Conservation (phyloP, 2,113 vertebrate species). For the Machaerirhynchus nigripectus region DNA sequence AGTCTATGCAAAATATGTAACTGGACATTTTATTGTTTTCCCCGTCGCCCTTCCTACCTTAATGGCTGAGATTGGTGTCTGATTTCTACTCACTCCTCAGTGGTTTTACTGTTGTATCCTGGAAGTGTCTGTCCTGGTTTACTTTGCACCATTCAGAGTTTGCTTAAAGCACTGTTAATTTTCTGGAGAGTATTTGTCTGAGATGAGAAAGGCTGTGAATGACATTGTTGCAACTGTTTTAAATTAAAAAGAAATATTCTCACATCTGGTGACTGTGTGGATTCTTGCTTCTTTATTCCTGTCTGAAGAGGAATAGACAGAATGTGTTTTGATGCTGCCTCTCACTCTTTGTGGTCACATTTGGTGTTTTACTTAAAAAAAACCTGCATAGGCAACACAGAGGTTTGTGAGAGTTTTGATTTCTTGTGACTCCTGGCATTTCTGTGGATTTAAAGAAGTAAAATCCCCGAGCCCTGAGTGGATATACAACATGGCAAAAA, state of each 20-base stretch:
- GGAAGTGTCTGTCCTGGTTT: constrained; percentile 55
- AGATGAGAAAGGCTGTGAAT: constrained; percentile 68
- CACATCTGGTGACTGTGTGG: constrained; percentile 44
- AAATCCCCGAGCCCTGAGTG: background rate
- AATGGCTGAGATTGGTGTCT: background rate
- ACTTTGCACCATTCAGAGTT: constrained; percentile 64
- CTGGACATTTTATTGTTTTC: background rate
- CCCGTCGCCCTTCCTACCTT: background rate
- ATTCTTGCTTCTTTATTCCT: constrained; percentile 33
- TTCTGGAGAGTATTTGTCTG: constrained; percentile 64
- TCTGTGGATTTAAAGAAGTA: background rate
- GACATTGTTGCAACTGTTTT: constrained; percentile 72
- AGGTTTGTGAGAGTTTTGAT: background rate
- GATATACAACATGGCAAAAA: background rate
- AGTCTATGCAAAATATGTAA: constrained; percentile 20
- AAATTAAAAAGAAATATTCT: constrained; percentile 80
- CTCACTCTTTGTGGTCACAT: background rate
- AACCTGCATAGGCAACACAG: background rate
- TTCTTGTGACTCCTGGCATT: background rate
- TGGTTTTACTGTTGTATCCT: constrained; percentile 42
- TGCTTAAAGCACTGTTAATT: constrained; percentile 54
- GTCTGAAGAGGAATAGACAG: background rate
- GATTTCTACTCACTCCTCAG: background rate
- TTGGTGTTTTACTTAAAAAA: background rate
- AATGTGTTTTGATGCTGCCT: background rate